Conservation (phyloP, 2,797 vertebrate species). For the Luscinia luscinia region DNA sequence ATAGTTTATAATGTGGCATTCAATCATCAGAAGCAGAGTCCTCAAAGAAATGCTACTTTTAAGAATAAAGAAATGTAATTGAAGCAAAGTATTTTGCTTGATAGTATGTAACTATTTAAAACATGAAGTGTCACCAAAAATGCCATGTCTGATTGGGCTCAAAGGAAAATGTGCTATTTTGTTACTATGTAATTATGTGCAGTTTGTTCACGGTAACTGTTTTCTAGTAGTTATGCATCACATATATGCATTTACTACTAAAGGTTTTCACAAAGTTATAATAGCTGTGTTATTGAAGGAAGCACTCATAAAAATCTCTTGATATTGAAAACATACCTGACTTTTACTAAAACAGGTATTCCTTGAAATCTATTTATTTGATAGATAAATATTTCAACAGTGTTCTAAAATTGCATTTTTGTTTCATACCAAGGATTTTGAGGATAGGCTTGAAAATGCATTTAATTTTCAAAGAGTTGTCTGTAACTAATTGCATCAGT, state of each 20-base stretch:
- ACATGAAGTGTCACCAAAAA: background rate
- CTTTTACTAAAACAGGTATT: background rate
- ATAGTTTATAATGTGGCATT: background rate
- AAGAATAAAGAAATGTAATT: background rate
- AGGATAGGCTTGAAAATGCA: background rate
- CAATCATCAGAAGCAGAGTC: background rate
- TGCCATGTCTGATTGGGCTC: background rate
- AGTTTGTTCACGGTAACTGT: background rate
- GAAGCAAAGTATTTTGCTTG: background rate
- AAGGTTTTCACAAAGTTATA: background rate
- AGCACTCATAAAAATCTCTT: background rate
- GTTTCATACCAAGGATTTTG: background rate
- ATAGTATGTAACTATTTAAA: background rate
- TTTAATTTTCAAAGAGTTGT: background rate
- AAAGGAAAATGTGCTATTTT: background rate
- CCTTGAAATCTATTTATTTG: background rate
- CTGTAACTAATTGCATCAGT: background rate
- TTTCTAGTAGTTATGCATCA: background rate
- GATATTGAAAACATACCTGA: background rate
- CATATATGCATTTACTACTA: background rate
- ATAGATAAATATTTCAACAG: background rate
- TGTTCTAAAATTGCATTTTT: background rate
- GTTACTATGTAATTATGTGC: background rate
- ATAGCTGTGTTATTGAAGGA: background rate
- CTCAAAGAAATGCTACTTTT: background rate